phyloP scores from a whole-genome alignment of 2,797 vertebrate species.

The Capromys pilorides region DNA sequence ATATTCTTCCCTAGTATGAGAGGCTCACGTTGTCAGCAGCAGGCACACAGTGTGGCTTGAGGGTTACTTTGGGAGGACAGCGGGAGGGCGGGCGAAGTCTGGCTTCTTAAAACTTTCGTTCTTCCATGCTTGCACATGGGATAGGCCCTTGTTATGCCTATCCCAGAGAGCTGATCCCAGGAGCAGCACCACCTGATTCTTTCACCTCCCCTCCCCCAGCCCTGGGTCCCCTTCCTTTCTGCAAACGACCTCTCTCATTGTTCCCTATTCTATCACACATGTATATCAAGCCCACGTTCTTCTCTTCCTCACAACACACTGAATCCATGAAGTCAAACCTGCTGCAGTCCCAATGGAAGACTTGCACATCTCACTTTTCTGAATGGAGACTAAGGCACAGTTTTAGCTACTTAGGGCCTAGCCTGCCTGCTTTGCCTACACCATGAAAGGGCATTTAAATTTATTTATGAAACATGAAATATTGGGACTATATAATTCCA shows the following conservation, averaged over 20 bases:
- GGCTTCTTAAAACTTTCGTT: background rate
- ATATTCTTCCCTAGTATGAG: background rate
- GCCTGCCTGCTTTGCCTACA: too few species aligned
- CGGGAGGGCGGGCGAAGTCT: background rate
- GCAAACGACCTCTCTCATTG: background rate
- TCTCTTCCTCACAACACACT: background rate
- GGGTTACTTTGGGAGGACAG: background rate
- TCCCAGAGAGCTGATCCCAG: fast-evolving
- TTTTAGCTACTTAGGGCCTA: too few species aligned
- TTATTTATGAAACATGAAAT: too few species aligned
- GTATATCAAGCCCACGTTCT: background rate
- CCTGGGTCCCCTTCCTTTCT: background rate
- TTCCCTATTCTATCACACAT: background rate
- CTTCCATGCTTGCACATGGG: background rate
- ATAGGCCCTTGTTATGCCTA: background rate
- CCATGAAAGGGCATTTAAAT: too few species aligned
- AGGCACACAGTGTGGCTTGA: background rate
- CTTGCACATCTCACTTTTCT: background rate
- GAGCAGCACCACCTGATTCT: background rate
- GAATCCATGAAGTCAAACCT: background rate
- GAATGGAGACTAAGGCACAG: background rate
- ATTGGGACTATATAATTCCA: too few species aligned
- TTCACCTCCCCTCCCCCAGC: background rate
- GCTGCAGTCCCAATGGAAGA: background rate
- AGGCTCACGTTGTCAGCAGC: background rate